Conservation (phyloP, 2,888 invertebrate species). For the Rapana venosa region DNA sequence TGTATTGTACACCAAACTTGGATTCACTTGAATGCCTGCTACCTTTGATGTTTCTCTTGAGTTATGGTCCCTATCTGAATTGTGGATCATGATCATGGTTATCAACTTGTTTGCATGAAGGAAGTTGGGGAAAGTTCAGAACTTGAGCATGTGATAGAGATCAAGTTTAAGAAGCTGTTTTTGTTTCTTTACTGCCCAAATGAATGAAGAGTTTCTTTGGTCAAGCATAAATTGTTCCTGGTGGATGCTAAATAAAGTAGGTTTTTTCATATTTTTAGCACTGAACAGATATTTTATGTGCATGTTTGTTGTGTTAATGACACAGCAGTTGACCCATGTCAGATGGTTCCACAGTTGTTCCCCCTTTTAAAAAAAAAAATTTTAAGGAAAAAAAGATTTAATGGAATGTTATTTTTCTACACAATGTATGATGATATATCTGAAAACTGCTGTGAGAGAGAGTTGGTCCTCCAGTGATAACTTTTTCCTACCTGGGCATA, state of each 20-base stretch:
- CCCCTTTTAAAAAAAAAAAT: neutral
- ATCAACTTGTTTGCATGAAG: too few species aligned
- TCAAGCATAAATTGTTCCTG: neutral
- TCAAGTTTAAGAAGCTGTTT: neutral
- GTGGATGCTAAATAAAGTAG: neutral
- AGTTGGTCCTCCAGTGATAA: slow-evolving; percentile 36
- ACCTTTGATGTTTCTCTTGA: neutral
- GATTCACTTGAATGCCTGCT: neutral
- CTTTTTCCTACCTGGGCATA: slow-evolving; percentile 8
- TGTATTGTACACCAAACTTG: neutral
- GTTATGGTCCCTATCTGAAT: too few species aligned
- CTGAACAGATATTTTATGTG: neutral
- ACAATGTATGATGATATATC: neutral
- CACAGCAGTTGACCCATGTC: slow-evolving; percentile 8
- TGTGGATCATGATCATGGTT: too few species aligned
- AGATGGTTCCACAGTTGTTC: neutral
- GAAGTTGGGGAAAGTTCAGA: too few species aligned
- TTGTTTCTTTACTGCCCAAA: too few species aligned
- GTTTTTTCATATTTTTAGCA: neutral
- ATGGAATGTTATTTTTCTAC: slow-evolving; percentile 41
- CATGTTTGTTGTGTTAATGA: neutral
- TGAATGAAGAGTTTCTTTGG: too few species aligned
- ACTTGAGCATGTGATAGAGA: neutral
- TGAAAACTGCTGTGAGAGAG: slow-evolving; percentile 42
- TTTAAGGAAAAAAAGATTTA: neutral